Conservation (phyloP, 2,888 invertebrate genomes). For the Tupiocoris notatus region DNA sequence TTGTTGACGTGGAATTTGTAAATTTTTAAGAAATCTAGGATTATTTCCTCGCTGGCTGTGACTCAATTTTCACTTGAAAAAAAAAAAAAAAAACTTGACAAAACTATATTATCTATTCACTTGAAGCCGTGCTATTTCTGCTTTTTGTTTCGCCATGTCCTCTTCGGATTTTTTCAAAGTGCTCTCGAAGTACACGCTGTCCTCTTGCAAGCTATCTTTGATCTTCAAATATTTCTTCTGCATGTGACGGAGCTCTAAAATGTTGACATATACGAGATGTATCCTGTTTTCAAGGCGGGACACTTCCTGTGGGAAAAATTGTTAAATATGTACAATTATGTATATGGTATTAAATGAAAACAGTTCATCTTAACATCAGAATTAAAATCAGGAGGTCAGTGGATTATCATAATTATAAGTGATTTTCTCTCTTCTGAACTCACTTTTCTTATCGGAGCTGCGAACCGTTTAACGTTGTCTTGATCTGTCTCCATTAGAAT, state of each 20-base stretch:
- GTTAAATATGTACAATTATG: background rate
- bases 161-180: constrained; percentile 69
- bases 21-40: too few species aligned
- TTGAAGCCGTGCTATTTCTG: constrained; percentile 73
- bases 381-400: too few species aligned
- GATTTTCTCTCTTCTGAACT: too few species aligned
- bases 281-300: constrained; percentile 76
- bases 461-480: constrained; percentile 29
- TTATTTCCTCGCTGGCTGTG: too few species aligned
- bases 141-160: constrained; percentile 65
- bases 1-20: too few species aligned
- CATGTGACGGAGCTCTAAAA: constrained; percentile 77
- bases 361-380: too few species aligned
- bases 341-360: background rate
- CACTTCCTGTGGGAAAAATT: constrained; percentile 53
- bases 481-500: constrained; percentile 38
- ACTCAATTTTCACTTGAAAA: too few species aligned
- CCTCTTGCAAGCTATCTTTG: constrained; percentile 64
- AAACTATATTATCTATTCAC: too few species aligned
- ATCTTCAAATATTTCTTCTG: constrained; percentile 74
- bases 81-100: too few species aligned
- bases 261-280: constrained; percentile 75
- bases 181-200: constrained; percentile 71
- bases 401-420: too few species aligned
- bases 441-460: constrained; percentile 36